Evolutionary conservation across 2,888 invertebrate genomes (phyloP).

Genomic region (Disparrhopalites patrizii): DNA sequence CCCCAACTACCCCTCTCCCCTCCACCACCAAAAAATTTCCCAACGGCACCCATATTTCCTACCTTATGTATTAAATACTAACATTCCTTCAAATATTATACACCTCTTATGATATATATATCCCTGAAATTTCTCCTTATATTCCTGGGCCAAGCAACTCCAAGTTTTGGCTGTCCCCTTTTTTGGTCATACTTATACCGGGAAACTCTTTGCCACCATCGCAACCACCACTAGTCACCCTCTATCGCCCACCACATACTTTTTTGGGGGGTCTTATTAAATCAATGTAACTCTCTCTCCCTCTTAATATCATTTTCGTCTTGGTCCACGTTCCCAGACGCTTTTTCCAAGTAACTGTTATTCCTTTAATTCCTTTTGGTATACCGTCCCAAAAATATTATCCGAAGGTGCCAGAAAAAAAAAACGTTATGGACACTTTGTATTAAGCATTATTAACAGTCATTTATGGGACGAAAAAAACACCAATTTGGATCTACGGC

Average conservation of each 20-base stretch:
- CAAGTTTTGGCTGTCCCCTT: too few species aligned
- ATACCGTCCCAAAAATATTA: not conserved
- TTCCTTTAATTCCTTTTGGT: not conserved
- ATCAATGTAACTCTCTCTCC: constrained; percentile 2
- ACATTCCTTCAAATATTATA: not conserved
- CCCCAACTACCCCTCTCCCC: too few species aligned
- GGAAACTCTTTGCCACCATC: not conserved
- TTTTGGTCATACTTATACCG: not conserved
- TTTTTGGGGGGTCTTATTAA: too few species aligned
- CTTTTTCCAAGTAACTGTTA: too few species aligned
- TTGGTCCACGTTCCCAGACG: not conserved
- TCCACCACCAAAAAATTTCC: not conserved
- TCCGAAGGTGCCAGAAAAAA: too few species aligned
- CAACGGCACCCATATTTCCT: too few species aligned
- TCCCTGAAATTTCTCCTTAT: not conserved
- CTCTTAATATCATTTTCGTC: not conserved
- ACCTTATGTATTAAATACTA: not conserved
- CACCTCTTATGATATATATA: not conserved
- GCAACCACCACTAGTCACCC: not conserved
- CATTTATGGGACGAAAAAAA: too few species aligned
- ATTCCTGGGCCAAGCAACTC: too few species aligned
- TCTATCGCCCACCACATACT: not conserved
- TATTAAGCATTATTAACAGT: too few species aligned
- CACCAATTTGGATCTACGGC: too few species aligned
- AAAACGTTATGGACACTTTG: too few species aligned